phyloP scores from a whole-genome alignment of 1,140 invertebrate species.

The Brachionus koreanus region DNA sequence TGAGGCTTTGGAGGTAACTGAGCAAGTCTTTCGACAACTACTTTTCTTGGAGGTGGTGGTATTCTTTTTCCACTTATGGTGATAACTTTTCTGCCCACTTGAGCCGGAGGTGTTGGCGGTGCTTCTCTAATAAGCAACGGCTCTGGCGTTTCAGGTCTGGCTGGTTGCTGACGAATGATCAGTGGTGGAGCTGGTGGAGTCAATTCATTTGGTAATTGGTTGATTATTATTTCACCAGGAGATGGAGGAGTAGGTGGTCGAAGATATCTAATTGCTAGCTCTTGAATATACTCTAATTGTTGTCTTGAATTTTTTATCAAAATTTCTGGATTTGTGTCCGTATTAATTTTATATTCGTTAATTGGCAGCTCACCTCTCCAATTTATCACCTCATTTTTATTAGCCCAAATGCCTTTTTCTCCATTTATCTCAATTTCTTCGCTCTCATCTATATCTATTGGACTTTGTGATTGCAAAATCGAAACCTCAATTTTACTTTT shows the following conservation, averaged over 20 bases:
- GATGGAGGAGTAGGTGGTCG: slow-evolving; percentile 38
- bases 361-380: slow-evolving; percentile 27
- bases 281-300: slow-evolving; percentile 27
- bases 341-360: neutral
- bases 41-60: slow-evolving; percentile 40
- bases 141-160: slow-evolving; percentile 19
- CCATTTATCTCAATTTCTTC: slow-evolving; percentile 31
- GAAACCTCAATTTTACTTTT: neutral
- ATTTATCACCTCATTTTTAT: slow-evolving; percentile 20
- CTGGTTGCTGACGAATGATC: too few species aligned
- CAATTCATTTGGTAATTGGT: neutral
- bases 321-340: slow-evolving; percentile 34
- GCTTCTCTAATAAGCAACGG: slow-evolving; percentile 30
- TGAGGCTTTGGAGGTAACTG: slow-evolving; percentile 41
- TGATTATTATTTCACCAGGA: slow-evolving; percentile 31
- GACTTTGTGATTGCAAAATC: neutral
- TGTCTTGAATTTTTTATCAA: neutral
- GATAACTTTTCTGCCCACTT: slow-evolving; percentile 4
- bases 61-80: neutral
- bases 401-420: neutral
- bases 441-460: neutral
- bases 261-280: slow-evolving; percentile 31
- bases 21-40: slow-evolving; percentile 29
- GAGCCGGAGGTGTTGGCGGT: neutral
- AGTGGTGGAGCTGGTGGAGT: too few species aligned